These are phyloP conservation scores for Chesias legatella DNA, from an alignment of 2,888 invertebrate species.

Conservation along the genomic window DNA sequence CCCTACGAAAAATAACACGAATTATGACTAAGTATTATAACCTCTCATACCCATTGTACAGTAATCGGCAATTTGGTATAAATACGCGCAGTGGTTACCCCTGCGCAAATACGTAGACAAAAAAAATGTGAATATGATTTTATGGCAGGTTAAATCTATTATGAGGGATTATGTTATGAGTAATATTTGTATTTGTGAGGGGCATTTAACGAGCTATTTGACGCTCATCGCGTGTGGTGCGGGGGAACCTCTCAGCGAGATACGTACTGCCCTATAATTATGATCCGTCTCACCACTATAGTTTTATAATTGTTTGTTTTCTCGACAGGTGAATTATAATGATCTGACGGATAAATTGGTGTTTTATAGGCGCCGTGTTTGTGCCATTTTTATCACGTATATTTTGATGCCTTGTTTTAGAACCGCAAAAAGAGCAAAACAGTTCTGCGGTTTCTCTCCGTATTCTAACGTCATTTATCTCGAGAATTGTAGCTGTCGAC, in stretches of 20 bases:
- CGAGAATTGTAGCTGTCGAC: slow-evolving; percentile 12
- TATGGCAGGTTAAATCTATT: slow-evolving; percentile 79
- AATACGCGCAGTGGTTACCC: slow-evolving; percentile 61
- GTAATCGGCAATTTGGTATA: slow-evolving; percentile 66
- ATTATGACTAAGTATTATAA: slow-evolving; percentile 71
- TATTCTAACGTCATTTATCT: slow-evolving; percentile 13
- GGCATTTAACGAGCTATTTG: slow-evolving; percentile 74
- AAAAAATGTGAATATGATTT: slow-evolving; percentile 74
- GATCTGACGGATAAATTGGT: slow-evolving; percentile 45
- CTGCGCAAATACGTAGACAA: slow-evolving; percentile 61
- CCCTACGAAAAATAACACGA: slow-evolving; percentile 64
- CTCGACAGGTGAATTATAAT: slow-evolving; percentile 61
- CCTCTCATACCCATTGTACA: slow-evolving; percentile 65
- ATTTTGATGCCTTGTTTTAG: slow-evolving; percentile 27
- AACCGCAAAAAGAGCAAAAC: not conserved
- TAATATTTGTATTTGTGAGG: slow-evolving; percentile 75
- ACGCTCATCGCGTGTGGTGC: slow-evolving; percentile 68
- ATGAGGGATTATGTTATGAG: slow-evolving; percentile 77
- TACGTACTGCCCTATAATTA: slow-evolving; percentile 58
- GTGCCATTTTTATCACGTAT: slow-evolving; percentile 36
- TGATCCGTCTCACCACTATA: slow-evolving; percentile 46
- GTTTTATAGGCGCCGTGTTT: slow-evolving; percentile 38
- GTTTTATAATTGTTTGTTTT: slow-evolving; percentile 64
- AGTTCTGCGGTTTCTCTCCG: slow-evolving; percentile 3
- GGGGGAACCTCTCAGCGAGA: slow-evolving; percentile 39